Conservation (phyloP, 1,140 invertebrate genomes). For the Megalopta genalis region DNA sequence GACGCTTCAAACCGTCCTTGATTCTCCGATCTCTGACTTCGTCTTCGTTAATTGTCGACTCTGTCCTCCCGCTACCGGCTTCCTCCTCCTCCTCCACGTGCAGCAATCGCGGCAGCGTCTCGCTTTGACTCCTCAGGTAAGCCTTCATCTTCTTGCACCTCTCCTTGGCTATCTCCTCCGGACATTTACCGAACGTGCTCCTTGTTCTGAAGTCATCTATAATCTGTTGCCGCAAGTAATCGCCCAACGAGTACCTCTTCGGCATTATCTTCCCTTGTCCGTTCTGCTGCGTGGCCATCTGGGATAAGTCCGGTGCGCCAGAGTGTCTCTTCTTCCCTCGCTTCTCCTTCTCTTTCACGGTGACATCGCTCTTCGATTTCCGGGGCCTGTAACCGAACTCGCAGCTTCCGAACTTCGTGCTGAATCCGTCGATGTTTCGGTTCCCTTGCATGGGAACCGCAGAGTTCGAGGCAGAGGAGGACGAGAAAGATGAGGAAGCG, state of each 20-base stretch:
- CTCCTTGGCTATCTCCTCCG: conserved; percentile 58
- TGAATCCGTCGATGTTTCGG: conserved; percentile 72
- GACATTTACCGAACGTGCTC: conserved; percentile 39
- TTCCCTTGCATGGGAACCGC: conserved; percentile 44
- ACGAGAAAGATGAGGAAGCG: neutral
- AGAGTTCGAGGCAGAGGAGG: conserved; percentile 9
- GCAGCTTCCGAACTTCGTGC: conserved; percentile 64
- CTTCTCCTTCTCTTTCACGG: conserved; percentile 48
- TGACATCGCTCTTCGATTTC: conserved; percentile 70
- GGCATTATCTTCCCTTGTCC: neutral
- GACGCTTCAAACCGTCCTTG: conserved; percentile 11
- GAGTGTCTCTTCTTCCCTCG: conserved; percentile 53
- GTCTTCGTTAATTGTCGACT: neutral
- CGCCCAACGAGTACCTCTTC: conserved; percentile 67
- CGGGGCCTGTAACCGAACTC: conserved; percentile 59
- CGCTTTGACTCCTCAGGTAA: conserved; percentile 61
- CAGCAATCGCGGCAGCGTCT: conserved; percentile 23
- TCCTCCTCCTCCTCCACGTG: conserved; percentile 35
- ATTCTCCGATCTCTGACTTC: neutral
- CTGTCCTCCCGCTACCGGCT: neutral
- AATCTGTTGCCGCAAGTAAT: conserved; percentile 71
- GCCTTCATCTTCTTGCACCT: conserved; percentile 65
- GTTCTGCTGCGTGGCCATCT: neutral
- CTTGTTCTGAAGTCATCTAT: conserved; percentile 60
- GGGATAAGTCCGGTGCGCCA: neutral